A percentile compares a stretch with the other conserved stretches of the same genome.
phyloP scores from a whole-genome alignment of 1,140 invertebrate genomes.

The Drosophila melanogaster region DNA sequence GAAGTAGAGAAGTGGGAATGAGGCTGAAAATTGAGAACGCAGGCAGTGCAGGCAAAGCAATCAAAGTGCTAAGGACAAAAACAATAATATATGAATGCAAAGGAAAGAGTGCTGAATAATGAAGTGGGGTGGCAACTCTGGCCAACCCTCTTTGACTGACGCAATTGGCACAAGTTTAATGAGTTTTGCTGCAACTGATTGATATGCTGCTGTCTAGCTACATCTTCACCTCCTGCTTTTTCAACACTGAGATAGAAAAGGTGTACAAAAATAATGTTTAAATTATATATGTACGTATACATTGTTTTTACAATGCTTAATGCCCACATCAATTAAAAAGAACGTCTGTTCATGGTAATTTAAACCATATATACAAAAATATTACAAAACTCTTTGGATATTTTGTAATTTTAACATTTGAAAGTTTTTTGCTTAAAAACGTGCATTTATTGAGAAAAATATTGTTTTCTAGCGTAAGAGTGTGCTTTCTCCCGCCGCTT shows the following conservation, averaged over 20 bases:
- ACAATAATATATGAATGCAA: conserved; percentile 21
- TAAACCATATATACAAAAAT: no score
- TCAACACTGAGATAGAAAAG: background rate
- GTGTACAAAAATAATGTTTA: background rate
- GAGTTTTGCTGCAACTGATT: conserved; percentile 73
- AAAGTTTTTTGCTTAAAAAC: no score
- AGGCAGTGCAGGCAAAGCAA: conserved; percentile 29
- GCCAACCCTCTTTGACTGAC: conserved; percentile 47
- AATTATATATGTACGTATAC: background rate
- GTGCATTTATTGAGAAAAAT: no score
- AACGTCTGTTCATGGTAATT: no score
- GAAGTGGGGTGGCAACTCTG: background rate
- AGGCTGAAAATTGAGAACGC: conserved; percentile 23
- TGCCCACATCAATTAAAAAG: no score
- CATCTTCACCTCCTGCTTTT: background rate
- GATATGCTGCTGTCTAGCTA: conserved; percentile 44
- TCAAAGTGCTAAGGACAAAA: conserved; percentile 30
- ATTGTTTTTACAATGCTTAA: no score
- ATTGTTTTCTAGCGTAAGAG: no score
- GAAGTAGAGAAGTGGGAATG: conserved; percentile 2
- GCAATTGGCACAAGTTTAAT: conserved; percentile 71
- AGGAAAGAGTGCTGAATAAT: background rate
- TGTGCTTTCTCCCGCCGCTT: background rate
- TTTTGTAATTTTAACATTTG: no score
- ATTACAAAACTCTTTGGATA: no score